These are phyloP conservation scores for Seira ritae DNA, from an alignment of 2,888 invertebrate species.

Conservation along the genomic window DNA sequence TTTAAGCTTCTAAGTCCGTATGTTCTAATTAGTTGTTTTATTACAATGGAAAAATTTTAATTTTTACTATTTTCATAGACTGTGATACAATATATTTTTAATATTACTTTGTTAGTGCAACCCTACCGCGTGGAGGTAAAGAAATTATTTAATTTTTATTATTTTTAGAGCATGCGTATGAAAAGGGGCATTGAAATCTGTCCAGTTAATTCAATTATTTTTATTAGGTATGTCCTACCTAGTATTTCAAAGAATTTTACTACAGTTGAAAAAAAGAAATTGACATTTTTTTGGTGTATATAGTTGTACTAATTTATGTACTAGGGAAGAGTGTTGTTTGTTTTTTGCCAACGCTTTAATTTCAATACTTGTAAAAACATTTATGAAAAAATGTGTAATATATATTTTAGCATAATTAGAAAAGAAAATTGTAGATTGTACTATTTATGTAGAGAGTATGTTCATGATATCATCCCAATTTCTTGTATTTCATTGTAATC, in stretches of 20 bases:
- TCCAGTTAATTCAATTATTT: neutral
- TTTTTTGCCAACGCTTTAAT: constrained; percentile 54
- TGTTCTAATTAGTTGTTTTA: constrained; percentile 54
- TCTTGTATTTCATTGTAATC: neutral
- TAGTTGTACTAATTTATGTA: constrained; percentile 6
- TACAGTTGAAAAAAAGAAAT: neutral
- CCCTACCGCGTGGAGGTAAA: neutral
- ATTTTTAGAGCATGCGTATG: too few relatives aligned
- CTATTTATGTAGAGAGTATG: neutral
- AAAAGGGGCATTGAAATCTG: too few relatives aligned
- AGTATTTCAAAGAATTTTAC: neutral
- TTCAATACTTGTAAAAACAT: neutral
- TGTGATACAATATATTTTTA: constrained; percentile 58
- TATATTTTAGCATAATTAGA: too few relatives aligned
- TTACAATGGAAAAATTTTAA: constrained; percentile 19
- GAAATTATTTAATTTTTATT: neutral
- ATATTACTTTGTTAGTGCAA: constrained; percentile 26
- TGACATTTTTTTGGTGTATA: neutral
- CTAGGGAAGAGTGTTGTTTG: constrained; percentile 37
- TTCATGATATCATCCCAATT: too few relatives aligned
- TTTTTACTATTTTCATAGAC: constrained; percentile 56
- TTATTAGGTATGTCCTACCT: neutral
- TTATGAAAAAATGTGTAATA: too few relatives aligned
- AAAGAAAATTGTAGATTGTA: neutral
- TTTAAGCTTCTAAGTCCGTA: constrained; percentile 52